Percentiles rank a stretch among this genome's conserved stretches.
Conservation (phyloP, 2,888 invertebrate species). For the Synanthedon vespiformis region DNA sequence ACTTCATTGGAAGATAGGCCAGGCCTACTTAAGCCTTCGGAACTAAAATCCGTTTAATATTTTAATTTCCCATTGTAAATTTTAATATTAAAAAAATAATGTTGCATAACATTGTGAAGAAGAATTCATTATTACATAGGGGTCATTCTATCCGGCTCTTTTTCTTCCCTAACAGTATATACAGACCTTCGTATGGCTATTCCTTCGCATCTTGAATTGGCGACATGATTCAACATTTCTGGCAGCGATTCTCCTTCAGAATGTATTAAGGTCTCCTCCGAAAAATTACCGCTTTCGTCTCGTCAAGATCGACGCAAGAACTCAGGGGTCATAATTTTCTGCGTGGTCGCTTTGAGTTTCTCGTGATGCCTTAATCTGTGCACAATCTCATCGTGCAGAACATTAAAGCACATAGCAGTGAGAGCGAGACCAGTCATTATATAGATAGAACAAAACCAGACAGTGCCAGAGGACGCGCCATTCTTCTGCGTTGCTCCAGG, state of each 20-base stretch:
- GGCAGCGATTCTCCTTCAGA: slow-evolving; percentile 59
- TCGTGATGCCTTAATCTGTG: slow-evolving; percentile 79
- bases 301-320: slow-evolving; percentile 63
- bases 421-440: slow-evolving; percentile 90
- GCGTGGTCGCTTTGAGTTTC: slow-evolving; percentile 44
- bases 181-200: slow-evolving; percentile 51
- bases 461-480: slow-evolving; percentile 72
- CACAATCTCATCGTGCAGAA: slow-evolving; percentile 88
- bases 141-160: slow-evolving; percentile 31
- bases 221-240: slow-evolving; percentile 59
- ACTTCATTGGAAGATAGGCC: too few species aligned
- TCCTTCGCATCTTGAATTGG: slow-evolving; percentile 41
- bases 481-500: slow-evolving; percentile 74
- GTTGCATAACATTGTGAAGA: too few species aligned
- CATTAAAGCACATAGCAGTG: slow-evolving; percentile 92
- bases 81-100: too few species aligned
- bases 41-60: too few species aligned
- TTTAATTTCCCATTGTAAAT: too few species aligned
- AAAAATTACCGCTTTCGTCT: slow-evolving; percentile 51
- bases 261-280: slow-evolving; percentile 51
- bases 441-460: slow-evolving; percentile 92
- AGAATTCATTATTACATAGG: slow-evolving; percentile 30
- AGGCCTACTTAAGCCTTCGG: too few species aligned
- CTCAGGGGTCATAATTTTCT: slow-evolving; percentile 55
- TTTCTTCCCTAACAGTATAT: slow-evolving; percentile 29